Conservation (phyloP, 1,140 invertebrate genomes). For the Chironomus tepperi region DNA sequence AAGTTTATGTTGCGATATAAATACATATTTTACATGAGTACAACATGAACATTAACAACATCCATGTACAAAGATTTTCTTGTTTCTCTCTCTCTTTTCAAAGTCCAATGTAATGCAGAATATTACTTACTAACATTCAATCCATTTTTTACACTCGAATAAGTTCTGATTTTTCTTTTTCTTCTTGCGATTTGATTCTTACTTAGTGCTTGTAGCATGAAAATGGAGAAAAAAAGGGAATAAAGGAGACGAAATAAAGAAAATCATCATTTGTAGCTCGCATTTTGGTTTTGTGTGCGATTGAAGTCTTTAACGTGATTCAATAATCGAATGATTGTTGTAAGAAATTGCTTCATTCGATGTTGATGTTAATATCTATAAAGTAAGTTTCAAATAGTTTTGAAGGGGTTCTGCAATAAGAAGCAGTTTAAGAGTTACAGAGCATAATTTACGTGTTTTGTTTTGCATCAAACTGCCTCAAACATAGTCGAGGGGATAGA, state of each 20-base stretch:
- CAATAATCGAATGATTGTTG: background rate
- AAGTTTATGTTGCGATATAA: background rate
- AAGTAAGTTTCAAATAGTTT: no score
- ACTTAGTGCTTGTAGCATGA: no score
- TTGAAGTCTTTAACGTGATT: background rate
- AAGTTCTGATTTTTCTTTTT: background rate
- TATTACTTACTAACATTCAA: background rate
- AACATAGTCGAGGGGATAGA: no score
- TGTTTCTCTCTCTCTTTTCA: background rate
- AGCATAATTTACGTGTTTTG: no score
- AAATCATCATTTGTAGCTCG: background rate
- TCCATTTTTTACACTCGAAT: constrained; percentile 17
- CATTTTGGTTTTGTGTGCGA: background rate
- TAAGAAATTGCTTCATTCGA: background rate
- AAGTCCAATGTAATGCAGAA: constrained; percentile 7
- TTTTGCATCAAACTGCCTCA: no score
- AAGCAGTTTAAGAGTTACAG: no score
- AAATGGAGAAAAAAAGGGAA: no score
- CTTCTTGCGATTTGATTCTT: background rate
- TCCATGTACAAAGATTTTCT: background rate
- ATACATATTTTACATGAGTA: constrained; percentile 14
- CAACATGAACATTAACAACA: constrained; percentile 8
- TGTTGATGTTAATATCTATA: no score
- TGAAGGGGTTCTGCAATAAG: no score
- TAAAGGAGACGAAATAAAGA: background rate